phyloP scores from a whole-genome alignment of 1,140 invertebrate species.

The Coptotermes formosanus region DNA sequence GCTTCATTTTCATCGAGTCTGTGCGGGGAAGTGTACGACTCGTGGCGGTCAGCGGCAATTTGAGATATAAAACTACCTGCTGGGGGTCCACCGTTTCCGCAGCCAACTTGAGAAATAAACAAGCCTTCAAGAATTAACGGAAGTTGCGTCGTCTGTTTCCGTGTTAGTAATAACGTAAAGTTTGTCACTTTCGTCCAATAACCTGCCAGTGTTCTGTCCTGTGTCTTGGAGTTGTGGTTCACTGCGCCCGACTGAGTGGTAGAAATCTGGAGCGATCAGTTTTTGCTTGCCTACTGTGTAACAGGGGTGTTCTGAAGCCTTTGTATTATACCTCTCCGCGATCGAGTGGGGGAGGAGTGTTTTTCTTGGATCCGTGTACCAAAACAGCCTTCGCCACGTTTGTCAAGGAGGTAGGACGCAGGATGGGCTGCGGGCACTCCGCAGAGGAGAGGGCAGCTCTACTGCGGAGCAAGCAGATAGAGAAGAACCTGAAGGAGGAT shows the following conservation, averaged over 20 bases:
- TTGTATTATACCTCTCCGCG: neutral
- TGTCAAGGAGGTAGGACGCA: constrained; percentile 28
- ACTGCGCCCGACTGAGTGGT: neutral
- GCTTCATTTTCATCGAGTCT: constrained; percentile 13
- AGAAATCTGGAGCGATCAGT: neutral
- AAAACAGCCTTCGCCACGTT: constrained; percentile 24
- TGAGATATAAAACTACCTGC: too few species aligned
- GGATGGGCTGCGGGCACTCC: constrained; percentile 44
- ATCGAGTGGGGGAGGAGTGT: constrained; percentile 45
- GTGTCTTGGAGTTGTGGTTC: neutral
- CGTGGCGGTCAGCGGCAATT: neutral
- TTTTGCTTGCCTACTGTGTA: neutral
- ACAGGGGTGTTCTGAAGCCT: neutral
- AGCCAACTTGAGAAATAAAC: too few species aligned
- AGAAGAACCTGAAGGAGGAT: constrained; percentile 73
- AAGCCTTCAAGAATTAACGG: too few species aligned
- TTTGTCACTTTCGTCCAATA: neutral
- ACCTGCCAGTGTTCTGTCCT: neutral
- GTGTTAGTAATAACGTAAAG: neutral
- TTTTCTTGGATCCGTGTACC: constrained; percentile 43
- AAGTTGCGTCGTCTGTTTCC: too few species aligned
- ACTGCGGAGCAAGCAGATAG: constrained; percentile 65
- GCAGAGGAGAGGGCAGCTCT: constrained; percentile 64
- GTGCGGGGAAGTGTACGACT: neutral
- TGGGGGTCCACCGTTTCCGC: too few species aligned